Base-by-base conservation (phyloP, 1,140 invertebrate species). In the Drosophila seguyi region DNA sequence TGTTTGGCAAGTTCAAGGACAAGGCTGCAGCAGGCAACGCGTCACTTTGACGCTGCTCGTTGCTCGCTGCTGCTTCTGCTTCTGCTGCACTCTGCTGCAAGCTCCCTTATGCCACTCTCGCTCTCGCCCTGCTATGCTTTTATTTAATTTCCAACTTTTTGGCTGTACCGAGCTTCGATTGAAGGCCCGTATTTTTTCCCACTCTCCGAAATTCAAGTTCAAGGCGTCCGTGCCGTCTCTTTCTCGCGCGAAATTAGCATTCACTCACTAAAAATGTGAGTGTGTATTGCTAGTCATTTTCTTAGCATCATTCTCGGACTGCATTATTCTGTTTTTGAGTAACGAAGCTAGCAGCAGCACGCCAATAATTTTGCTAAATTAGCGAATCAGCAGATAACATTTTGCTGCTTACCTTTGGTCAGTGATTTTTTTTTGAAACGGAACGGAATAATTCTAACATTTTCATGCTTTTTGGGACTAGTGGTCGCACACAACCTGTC, bases 1-100 rank as follows among this genome's bases (percentile, higher is more conserved):
- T 57, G 53, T 86, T 82, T 82, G 65, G 66, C 79, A 86, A 86
- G 82, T 86, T 86, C 82, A 86, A 86, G 82, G 82, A 86, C 82
- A 86, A 76, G 74, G 57, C 61, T 86, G 82, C 78, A 67, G 31
- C 50, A 36, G 13, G 31, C 18, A 36, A 42, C 41, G 53, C 67
- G 75, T 61, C 60, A 50, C 47, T 69, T 86, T 75, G 82, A 86
- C 82, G 82, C 78, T 47, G 57, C 52, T 39, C 52, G 78, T 56
- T 78, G 81, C 25, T 18, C 18, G 81, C 82, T 77, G 81, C 79
- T 42, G 29, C 61, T 27, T 45, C 31, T 38, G 42, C 56, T 74
- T 45, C 31, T 38, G 42, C 56, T 74, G 78, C 79, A 55, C 34
- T 81, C 59, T 72, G 67, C 45, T 71, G 74, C 69, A 83, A 81